Evolutionary conservation across 2,113 vertebrate genomes (phyloP).

Genomic region (Datnioides undecimradiatus): DNA sequence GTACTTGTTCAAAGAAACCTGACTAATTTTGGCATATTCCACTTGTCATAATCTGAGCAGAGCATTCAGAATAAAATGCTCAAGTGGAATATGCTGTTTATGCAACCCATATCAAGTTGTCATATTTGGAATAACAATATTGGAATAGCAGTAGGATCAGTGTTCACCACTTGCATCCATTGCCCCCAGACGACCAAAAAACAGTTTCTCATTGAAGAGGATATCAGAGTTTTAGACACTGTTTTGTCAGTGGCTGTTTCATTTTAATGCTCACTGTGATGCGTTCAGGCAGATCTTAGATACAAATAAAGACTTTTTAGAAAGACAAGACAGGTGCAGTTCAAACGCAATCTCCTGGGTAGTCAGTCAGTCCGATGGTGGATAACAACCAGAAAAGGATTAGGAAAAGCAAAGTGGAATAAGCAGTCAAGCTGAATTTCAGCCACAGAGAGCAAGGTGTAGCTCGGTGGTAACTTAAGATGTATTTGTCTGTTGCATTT

Average conservation of each 20-base stretch:
- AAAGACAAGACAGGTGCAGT: background rate
- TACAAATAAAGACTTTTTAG: background rate
- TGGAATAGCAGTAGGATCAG: too few species aligned
- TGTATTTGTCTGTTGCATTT: conserved; percentile 8
- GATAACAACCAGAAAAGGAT: background rate
- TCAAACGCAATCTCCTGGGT: background rate
- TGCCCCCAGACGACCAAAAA: background rate
- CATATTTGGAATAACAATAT: too few species aligned
- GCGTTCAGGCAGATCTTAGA: background rate
- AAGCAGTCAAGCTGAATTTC: conserved; percentile 14
- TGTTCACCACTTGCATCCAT: background rate
- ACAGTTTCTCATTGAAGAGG: background rate
- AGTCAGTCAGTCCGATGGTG: background rate
- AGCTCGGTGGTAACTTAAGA: background rate
- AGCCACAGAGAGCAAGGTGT: background rate
- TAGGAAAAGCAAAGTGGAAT: background rate
- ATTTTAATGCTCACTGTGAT: background rate
- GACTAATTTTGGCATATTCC: too few species aligned
- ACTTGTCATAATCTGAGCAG: too few species aligned
- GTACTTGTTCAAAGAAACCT: too few species aligned
- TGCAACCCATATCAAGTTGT: too few species aligned
- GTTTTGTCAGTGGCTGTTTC: background rate
- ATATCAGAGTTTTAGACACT: background rate
- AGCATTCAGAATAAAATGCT: too few species aligned
- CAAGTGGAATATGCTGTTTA: too few species aligned